Percentiles rank a stretch among this genome's conserved stretches.
Evolutionary conservation across 2,113 vertebrate species (phyloP).

Genomic region (Trachemys scripta): DNA sequence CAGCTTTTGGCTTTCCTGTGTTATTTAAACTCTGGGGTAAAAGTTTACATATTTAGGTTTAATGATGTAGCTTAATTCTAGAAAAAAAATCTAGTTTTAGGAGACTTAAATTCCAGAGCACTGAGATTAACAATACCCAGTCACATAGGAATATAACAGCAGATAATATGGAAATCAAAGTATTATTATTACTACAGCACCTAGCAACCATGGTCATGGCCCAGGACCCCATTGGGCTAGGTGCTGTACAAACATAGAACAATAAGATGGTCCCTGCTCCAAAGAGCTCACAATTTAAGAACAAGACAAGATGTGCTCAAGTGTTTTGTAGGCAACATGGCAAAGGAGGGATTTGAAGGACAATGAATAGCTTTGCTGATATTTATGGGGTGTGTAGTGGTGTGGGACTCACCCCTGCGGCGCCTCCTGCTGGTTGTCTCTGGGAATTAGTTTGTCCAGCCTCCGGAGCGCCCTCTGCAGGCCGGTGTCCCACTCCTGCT

Average conservation of each 20-base stretch:
- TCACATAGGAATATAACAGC: not conserved
- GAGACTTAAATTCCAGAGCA: slow-evolving; percentile 17
- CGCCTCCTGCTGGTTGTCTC: no score
- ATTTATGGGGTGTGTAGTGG: not conserved
- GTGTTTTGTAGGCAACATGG: not conserved
- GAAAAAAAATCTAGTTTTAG: slow-evolving; percentile 25
- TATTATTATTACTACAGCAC: not conserved
- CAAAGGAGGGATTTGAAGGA: not conserved
- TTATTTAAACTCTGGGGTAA: slow-evolving; percentile 49
- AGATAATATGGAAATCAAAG: not conserved
- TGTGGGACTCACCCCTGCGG: no score
- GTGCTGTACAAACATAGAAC: no score
- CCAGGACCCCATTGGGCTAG: not conserved
- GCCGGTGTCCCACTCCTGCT: no score
- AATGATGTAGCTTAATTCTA: slow-evolving; percentile 35
- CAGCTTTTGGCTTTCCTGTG: slow-evolving; percentile 38
- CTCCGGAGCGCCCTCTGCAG: no score
- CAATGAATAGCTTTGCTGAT: not conserved
- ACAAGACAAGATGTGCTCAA: not conserved
- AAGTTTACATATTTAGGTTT: slow-evolving; percentile 42
- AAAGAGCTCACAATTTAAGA: not conserved
- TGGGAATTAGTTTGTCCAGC: no score
- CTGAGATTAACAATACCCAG: slow-evolving; percentile 33
- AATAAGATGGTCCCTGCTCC: not conserved
- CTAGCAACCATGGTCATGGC: not conserved